Percentiles rank a stretch among this genome's conserved stretches.
Evolutionary conservation across 2,888 invertebrate species (phyloP).

Genomic region (Netelia virgata): DNA sequence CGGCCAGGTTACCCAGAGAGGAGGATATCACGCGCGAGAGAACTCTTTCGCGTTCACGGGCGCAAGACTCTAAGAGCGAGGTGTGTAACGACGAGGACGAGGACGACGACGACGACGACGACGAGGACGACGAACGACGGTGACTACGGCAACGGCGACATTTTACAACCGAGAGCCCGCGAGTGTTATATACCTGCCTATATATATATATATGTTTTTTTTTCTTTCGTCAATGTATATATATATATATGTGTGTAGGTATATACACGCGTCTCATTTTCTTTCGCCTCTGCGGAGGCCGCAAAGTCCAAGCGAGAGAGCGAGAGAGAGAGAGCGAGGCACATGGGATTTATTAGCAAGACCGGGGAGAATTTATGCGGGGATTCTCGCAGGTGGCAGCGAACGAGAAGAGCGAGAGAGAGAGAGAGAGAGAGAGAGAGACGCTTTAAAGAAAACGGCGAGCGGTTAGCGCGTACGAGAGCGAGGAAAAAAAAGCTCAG

Average conservation of each 20-base stretch:
- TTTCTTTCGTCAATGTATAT: neutral
- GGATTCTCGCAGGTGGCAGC: slow-evolving; percentile 71
- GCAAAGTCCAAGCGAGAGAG: slow-evolving; percentile 57
- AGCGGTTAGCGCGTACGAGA: slow-evolving; percentile 52
- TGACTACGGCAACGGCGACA: slow-evolving; percentile 69
- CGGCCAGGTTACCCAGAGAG: neutral
- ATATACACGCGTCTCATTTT: slow-evolving; percentile 51
- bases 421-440: slow-evolving; percentile 47
- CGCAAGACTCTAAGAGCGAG: slow-evolving; percentile 23
- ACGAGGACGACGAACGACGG: neutral
- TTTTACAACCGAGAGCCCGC: slow-evolving; percentile 77
- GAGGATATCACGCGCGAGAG: slow-evolving; percentile 28
- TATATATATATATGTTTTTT: neutral
- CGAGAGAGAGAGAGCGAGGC: slow-evolving; percentile 50
- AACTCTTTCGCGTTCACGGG: slow-evolving; percentile 12
- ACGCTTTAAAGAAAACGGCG: slow-evolving; percentile 59
- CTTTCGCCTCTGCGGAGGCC: slow-evolving; percentile 34
- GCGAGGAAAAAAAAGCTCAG: slow-evolving; percentile 19
- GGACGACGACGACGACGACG: slow-evolving; percentile 4
- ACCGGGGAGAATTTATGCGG: slow-evolving; percentile 74
- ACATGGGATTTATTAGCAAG: slow-evolving; percentile 80
- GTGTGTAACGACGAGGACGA: neutral
- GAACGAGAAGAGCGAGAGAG: slow-evolving; percentile 39
- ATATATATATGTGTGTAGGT: neutral
- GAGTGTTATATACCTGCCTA: slow-evolving; percentile 8